These are phyloP conservation scores for Branchellion lobata DNA, from an alignment of 2,888 invertebrate genomes.

Conservation along the genomic window DNA sequence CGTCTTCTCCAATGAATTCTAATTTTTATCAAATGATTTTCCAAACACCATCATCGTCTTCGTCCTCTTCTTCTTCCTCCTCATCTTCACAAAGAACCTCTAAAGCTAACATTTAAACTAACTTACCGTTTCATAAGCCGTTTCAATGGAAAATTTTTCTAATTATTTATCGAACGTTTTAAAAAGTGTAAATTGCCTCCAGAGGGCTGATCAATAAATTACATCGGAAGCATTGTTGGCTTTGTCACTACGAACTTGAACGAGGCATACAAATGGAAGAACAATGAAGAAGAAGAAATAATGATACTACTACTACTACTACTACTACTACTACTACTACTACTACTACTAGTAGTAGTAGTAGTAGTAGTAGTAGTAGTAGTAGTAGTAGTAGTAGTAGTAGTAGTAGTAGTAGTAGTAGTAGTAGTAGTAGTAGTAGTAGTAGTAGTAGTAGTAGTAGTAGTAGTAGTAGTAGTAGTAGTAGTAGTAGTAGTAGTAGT, in stretches of 20 bases:
- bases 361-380: slow-evolving; percentile 34
- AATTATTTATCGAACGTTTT: too few species aligned
- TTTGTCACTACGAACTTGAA: too few species aligned
- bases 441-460: slow-evolving; percentile 32
- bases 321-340: slow-evolving; percentile 5
- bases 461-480: slow-evolving; percentile 32
- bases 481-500: slow-evolving; percentile 34
- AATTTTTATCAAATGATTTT: slow-evolving; percentile 9
- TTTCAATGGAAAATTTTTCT: too few species aligned
- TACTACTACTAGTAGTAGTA: slow-evolving; percentile 24
- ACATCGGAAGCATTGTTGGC: too few species aligned
- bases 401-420: slow-evolving; percentile 34
- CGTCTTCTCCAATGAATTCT: background rate
- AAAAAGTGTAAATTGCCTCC: too few species aligned
- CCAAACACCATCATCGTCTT: background rate
- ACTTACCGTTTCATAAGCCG: too few species aligned
- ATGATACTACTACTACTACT: too few species aligned
- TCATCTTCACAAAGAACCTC: background rate
- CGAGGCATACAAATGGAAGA: too few species aligned
- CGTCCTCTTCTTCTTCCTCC: background rate
- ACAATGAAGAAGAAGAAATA: too few species aligned
- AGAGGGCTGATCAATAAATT: too few species aligned
- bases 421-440: slow-evolving; percentile 34
- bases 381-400: slow-evolving; percentile 32
- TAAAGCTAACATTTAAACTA: too few species aligned